Conservation (phyloP, 2,113 vertebrate genomes). For the Sprattus sprattus region DNA sequence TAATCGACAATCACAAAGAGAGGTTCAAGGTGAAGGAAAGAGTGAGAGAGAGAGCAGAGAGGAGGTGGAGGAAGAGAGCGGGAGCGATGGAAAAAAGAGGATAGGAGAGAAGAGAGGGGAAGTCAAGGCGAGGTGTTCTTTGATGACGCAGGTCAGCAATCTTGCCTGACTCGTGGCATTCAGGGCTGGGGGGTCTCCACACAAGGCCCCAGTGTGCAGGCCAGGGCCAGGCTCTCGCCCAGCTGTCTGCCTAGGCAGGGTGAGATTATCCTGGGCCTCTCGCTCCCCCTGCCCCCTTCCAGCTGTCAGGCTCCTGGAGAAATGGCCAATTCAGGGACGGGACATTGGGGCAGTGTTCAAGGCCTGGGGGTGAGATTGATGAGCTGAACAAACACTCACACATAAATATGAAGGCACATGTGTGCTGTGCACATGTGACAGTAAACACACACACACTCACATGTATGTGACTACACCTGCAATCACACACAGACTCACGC, state of each 20-base stretch:
- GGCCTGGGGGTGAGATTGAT: conserved; percentile 38
- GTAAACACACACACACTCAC: not conserved
- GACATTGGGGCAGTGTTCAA: conserved; percentile 50
- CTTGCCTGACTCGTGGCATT: conserved; percentile 22
- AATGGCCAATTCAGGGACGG: conserved; percentile 41
- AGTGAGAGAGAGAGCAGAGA: not conserved
- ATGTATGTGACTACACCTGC: not conserved
- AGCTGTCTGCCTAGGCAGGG: conserved; percentile 44
- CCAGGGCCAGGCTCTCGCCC: conserved; percentile 38
- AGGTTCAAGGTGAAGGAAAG: not conserved
- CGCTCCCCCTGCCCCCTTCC: conserved; percentile 25
- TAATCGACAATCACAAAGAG: not conserved
- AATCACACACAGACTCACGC: not conserved
- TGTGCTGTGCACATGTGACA: not conserved
- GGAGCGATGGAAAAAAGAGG: not conserved
- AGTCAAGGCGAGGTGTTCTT: not conserved
- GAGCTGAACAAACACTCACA: conserved; percentile 16
- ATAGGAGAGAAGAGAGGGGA: not conserved
- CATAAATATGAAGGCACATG: conserved; percentile 16
- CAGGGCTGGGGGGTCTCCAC: not conserved
- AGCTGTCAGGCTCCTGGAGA: conserved; percentile 50
- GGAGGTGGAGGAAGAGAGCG: not conserved
- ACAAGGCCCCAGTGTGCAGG: conserved; percentile 50
- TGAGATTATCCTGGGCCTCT: conserved; percentile 38
- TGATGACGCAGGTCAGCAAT: conserved; percentile 13